Evolutionary conservation across 2,113 vertebrate genomes (phyloP).

Genomic region (Syngnathus scovelli): DNA sequence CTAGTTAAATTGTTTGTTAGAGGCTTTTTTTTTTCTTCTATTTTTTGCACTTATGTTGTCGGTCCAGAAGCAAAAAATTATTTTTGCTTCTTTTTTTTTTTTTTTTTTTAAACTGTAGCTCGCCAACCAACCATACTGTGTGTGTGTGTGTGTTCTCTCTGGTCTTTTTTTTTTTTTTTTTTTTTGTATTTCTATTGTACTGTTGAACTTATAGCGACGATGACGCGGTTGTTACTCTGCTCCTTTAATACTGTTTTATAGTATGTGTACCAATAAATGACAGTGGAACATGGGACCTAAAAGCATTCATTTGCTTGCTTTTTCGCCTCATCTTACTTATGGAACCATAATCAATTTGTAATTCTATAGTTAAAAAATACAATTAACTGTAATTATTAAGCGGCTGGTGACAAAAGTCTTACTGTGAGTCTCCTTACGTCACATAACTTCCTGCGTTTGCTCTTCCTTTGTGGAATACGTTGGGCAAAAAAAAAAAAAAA

Average conservation of each 20-base stretch:
- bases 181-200: conserved; percentile 80
- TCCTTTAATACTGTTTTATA: conserved; percentile 87
- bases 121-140: conserved; percentile 67
- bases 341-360: background rate
- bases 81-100: conserved; percentile 72
- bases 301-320: background rate
- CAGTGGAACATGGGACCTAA: conserved; percentile 62
- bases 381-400: background rate
- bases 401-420: background rate
- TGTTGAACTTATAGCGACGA: conserved; percentile 77
- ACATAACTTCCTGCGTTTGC: background rate
- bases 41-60: conserved; percentile 72
- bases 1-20: conserved; percentile 74
- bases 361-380: background rate
- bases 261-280: conserved; percentile 80
- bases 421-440: background rate
- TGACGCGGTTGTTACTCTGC: conserved; percentile 74
- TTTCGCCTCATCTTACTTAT: background rate
- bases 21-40: conserved; percentile 53
- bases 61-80: conserved; percentile 65
- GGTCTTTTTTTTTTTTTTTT: conserved; percentile 16
- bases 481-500: background rate
- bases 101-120: conserved; percentile 72
- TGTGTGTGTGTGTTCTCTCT: background rate
- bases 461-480: background rate